phyloP scores from a whole-genome alignment of 2,888 invertebrate species.

The Amphipyra tragopoginis region DNA sequence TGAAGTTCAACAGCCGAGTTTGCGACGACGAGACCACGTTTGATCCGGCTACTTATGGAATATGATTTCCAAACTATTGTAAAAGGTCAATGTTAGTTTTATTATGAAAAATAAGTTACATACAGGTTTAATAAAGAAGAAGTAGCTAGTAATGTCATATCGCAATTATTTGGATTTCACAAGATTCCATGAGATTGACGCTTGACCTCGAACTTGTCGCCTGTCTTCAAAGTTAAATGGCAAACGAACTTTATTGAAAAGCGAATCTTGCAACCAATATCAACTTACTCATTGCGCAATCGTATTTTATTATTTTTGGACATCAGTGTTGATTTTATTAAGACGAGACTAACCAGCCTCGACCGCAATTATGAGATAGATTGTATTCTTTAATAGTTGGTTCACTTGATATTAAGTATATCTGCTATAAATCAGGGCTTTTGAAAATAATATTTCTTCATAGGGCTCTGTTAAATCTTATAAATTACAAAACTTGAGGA shows the following conservation, averaged over 20 bases:
- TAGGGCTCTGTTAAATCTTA: too few relatives aligned
- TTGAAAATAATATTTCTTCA: too few relatives aligned
- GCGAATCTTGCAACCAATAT: slow-evolving; percentile 64
- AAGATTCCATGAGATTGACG: slow-evolving; percentile 64
- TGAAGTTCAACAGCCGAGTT: too few relatives aligned
- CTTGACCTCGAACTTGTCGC: slow-evolving; percentile 78
- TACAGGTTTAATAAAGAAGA: slow-evolving; percentile 11
- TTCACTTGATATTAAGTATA: not conserved
- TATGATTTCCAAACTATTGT: slow-evolving; percentile 29
- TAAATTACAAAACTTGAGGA: too few relatives aligned
- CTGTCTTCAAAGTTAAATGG: slow-evolving; percentile 64
- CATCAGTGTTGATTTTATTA: slow-evolving; percentile 31
- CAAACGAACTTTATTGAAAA: slow-evolving; percentile 78
- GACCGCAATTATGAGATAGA: slow-evolving; percentile 30
- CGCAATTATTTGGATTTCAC: slow-evolving; percentile 58
- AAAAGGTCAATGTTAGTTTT: slow-evolving; percentile 38
- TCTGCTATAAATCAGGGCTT: too few relatives aligned
- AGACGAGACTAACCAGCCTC: slow-evolving; percentile 13
- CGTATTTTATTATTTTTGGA: slow-evolving; percentile 37
- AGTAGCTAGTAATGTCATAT: slow-evolving; percentile 46
- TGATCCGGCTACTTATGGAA: not conserved
- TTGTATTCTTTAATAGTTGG: slow-evolving; percentile 1
- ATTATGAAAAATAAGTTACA: slow-evolving; percentile 15
- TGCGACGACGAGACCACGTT: too few relatives aligned
- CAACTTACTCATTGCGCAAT: slow-evolving; percentile 56